phyloP scores from a whole-genome alignment of 2,113 vertebrate species.

The Oryzias woworae region DNA sequence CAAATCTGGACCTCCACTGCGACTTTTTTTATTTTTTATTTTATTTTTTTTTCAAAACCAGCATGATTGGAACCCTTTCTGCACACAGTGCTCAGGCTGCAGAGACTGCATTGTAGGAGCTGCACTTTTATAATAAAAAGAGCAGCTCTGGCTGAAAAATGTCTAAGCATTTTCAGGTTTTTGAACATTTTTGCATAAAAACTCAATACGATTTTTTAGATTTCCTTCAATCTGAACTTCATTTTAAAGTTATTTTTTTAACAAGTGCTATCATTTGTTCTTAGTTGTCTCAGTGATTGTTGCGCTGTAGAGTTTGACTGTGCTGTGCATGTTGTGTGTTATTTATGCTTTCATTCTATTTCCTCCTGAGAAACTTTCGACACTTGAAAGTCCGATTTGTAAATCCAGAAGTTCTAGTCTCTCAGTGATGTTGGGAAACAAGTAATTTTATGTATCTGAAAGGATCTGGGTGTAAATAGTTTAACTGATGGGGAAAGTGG shows the following conservation, averaged over 20 bases:
- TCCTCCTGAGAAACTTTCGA: slow-evolving; percentile 4
- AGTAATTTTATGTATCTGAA: slow-evolving; percentile 1
- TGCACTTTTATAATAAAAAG: no score
- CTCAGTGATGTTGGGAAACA: not conserved
- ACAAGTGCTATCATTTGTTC: slow-evolving; percentile 46
- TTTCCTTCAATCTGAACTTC: no score
- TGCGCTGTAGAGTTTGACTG: slow-evolving; percentile 23
- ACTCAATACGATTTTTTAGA: no score
- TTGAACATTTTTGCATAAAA: no score
- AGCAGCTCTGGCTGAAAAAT: no score
- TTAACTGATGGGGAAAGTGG: slow-evolving; percentile 3
- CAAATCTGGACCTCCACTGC: no score
- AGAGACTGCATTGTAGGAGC: no score
- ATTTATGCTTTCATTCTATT: slow-evolving; percentile 23
- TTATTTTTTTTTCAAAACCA: no score
- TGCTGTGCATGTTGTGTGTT: slow-evolving; percentile 44
- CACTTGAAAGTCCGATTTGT: slow-evolving; percentile 31
- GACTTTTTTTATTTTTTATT: no score
- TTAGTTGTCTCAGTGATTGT: slow-evolving; percentile 17
- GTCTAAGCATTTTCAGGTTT: no score
- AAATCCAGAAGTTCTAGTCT: not conserved
- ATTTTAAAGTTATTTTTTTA: not conserved
- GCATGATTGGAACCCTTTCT: no score
- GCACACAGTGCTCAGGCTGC: no score
- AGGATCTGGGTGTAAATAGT: slow-evolving; percentile 49